phyloP scores from a whole-genome alignment of 1,140 invertebrate genomes.

The Reticulitermes speratus region DNA sequence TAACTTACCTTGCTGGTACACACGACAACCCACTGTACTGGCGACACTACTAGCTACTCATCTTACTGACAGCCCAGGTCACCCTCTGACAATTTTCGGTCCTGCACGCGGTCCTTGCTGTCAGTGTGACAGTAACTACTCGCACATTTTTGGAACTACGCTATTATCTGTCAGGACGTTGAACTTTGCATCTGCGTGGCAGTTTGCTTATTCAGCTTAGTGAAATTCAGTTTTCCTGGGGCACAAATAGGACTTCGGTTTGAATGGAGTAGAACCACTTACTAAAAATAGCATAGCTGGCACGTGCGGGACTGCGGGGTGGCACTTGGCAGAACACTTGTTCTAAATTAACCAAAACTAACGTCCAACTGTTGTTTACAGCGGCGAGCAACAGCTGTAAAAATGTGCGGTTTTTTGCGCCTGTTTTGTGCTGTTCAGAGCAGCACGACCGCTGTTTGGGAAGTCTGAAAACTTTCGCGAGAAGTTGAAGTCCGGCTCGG shows the following conservation, averaged over 20 bases:
- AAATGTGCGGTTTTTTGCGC: not conserved
- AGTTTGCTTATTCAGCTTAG: not conserved
- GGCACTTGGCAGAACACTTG: conserved; percentile 8
- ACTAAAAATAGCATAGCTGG: not conserved
- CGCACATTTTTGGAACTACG: not conserved
- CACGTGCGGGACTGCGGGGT: not conserved
- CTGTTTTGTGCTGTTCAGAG: not conserved
- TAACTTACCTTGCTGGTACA: too few species aligned
- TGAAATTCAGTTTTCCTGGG: not conserved
- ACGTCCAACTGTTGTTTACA: not conserved
- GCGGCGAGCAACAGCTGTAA: not conserved
- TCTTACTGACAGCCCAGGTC: too few species aligned
- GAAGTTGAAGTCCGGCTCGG: not conserved
- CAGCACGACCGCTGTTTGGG: not conserved
- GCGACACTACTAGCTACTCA: too few species aligned
- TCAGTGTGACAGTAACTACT: not conserved
- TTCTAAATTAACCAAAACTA: conserved; percentile 16
- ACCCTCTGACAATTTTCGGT: too few species aligned
- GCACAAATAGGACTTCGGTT: not conserved
- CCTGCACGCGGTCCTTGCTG: not conserved
- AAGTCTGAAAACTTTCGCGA: not conserved
- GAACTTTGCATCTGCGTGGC: not conserved
- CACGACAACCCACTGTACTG: too few species aligned
- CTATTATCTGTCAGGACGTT: not conserved
- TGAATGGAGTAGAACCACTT: not conserved